Evolutionary conservation across 2,888 invertebrate species (phyloP).

Genomic region (Rhamnusium bicolor): DNA sequence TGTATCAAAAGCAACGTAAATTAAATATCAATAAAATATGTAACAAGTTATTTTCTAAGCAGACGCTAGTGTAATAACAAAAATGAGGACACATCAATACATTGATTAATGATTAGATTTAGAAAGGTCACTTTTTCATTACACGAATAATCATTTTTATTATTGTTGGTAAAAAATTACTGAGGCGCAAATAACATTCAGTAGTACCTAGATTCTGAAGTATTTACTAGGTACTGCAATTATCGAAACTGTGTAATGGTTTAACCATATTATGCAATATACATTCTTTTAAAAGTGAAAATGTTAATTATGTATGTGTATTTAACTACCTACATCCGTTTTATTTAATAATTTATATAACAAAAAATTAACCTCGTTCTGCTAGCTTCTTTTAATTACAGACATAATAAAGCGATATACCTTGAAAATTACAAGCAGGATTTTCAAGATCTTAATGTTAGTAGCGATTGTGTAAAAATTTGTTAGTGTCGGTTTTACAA

Average conservation of each 20-base stretch:
- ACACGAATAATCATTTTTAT: neutral
- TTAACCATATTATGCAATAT: too few relatives aligned
- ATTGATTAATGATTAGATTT: slow-evolving; percentile 3
- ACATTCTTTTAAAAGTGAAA: neutral
- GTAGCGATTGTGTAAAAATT: slow-evolving; percentile 22
- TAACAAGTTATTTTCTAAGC: neutral
- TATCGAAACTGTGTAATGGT: too few relatives aligned
- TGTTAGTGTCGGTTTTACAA: neutral
- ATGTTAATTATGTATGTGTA: neutral
- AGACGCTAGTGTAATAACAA: neutral
- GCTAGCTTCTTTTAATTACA: slow-evolving; percentile 18
- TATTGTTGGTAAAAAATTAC: neutral
- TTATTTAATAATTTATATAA: neutral
- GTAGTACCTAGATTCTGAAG: too few relatives aligned
- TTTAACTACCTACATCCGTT: neutral
- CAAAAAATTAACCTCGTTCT: neutral
- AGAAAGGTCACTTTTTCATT: slow-evolving; percentile 16
- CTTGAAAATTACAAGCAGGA: slow-evolving; percentile 31
- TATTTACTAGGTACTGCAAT: too few relatives aligned
- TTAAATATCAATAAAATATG: neutral
- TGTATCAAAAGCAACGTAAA: neutral
- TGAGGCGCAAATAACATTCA: neutral
- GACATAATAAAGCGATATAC: slow-evolving; percentile 30
- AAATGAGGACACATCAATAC: slow-evolving; percentile 22
- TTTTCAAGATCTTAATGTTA: neutral